Conservation (phyloP, 30 jellyfish, hydroid and myxozoan genomes). For the Pelagia noctiluca region DNA sequence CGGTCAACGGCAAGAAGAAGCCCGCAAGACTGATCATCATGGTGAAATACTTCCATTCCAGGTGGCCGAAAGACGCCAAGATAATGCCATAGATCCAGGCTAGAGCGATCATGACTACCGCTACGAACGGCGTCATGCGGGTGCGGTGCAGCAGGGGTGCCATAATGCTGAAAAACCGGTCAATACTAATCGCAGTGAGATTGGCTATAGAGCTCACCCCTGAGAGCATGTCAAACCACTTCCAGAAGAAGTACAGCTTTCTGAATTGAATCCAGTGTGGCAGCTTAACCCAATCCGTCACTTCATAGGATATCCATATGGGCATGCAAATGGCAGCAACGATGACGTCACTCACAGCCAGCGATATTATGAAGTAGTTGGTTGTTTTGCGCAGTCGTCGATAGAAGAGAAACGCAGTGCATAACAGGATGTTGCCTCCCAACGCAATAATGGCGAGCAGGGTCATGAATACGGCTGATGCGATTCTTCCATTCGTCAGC, state of each 20-base stretch:
- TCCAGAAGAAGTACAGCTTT: conserved; percentile 52
- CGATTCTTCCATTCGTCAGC: conserved; percentile 71
- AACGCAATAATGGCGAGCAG: conserved; percentile 55
- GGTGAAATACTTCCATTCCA: conserved; percentile 37
- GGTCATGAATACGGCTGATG: conserved; percentile 70
- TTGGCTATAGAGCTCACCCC: conserved; percentile 87
- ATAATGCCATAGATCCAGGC: conserved; percentile 80
- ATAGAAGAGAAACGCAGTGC: conserved; percentile 63
- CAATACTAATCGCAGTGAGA: conserved; percentile 83
- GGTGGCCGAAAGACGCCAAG: conserved; percentile 60
- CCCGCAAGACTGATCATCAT: conserved; percentile 65
- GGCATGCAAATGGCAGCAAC: conserved; percentile 89
- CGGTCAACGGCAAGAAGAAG: conserved; percentile 71
- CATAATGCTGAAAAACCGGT: conserved; percentile 82
- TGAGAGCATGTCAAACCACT: conserved; percentile 75
- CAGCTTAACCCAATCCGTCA: conserved; percentile 64
- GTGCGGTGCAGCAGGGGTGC: conserved; percentile 81
- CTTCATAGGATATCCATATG: conserved; percentile 81
- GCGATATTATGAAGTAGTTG: conserved; percentile 72
- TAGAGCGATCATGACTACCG: conserved; percentile 47
- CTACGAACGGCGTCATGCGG: conserved; percentile 68
- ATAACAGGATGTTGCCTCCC: conserved; percentile 76
- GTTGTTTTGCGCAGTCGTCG: conserved; percentile 87
- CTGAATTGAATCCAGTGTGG: conserved; percentile 74
- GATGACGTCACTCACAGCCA: conserved; percentile 81